These are phyloP conservation scores for Tribolium freemani DNA, from an alignment of 2,888 invertebrate genomes.

Conservation along the genomic window DNA sequence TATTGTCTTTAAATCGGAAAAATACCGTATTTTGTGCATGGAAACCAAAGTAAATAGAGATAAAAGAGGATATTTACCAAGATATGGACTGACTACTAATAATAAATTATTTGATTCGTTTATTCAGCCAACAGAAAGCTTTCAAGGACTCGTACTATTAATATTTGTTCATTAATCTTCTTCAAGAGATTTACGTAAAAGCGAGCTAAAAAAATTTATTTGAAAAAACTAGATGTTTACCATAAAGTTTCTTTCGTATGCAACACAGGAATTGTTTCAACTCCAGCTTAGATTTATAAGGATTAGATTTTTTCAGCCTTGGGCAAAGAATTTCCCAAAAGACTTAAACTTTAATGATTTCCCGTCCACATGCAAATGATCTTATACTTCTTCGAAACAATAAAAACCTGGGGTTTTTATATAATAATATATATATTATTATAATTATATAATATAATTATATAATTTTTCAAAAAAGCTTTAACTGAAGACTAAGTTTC, in stretches of 20 bases:
- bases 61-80: constrained; percentile 18
- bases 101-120: constrained; percentile 18
- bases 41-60: constrained; percentile 11
- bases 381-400: background rate
- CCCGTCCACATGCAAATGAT: background rate
- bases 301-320: background rate
- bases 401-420: no score
- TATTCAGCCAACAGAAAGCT: background rate
- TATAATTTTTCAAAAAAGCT: no score
- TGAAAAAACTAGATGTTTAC: background rate
- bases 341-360: background rate
- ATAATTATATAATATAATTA: no score
- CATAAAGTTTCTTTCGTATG: background rate
- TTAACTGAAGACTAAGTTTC: no score
- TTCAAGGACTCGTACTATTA: background rate
- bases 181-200: no score
- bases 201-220: no score
- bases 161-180: no score
- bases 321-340: background rate
- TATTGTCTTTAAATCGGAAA: background rate
- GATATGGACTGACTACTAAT: background rate
- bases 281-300: background rate
- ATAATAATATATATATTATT: no score
- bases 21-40: constrained; percentile 13
- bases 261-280: background rate